Percentiles rank a stretch among this genome's conserved stretches.
Conservation (phyloP, 2,113 vertebrate genomes). For the Miniopterus natalensis region DNA sequence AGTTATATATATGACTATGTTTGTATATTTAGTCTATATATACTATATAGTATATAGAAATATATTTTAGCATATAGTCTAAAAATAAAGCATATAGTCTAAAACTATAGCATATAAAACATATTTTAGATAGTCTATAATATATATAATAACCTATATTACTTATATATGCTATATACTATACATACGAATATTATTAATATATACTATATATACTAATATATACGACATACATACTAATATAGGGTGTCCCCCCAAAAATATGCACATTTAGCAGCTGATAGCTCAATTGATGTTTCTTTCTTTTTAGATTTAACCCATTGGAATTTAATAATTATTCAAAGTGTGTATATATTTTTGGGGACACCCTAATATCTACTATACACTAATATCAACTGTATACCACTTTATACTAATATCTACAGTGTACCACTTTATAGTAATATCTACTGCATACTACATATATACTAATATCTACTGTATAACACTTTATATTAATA, state of each 20-base stretch:
- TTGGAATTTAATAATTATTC: no score
- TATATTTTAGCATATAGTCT: neutral
- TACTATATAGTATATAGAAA: neutral
- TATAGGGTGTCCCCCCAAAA: neutral
- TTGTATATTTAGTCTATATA: neutral
- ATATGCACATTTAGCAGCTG: no score
- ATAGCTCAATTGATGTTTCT: no score
- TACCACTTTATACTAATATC: no score
- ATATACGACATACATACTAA: neutral
- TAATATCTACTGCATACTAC: neutral
- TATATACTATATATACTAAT: neutral
- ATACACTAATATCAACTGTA: no score
- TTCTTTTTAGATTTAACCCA: no score
- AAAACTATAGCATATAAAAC: no score
- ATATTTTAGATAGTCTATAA: neutral
- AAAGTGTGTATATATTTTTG: no score
- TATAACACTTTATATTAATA: neutral
- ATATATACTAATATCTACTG: neutral
- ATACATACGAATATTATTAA: neutral
- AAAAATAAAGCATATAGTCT: no score
- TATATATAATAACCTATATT: neutral
- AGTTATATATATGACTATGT: neutral
- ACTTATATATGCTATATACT: neutral
- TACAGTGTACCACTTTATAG: neutral
- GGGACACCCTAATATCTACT: no score